These are phyloP conservation scores for Aix galericulata DNA, from an alignment of 2,113 vertebrate genomes.

Conservation along the genomic window DNA sequence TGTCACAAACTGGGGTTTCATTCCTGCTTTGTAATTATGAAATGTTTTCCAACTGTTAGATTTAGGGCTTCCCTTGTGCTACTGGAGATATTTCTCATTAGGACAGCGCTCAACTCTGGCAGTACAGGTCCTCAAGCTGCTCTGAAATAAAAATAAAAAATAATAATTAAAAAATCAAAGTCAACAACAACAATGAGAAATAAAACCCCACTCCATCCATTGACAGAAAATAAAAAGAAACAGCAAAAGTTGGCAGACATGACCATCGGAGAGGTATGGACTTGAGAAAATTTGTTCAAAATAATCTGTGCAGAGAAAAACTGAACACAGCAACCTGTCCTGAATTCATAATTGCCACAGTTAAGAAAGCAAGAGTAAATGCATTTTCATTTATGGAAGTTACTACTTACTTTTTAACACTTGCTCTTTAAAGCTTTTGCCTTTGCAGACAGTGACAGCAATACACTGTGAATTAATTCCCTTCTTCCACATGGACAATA, in stretches of 20 bases:
- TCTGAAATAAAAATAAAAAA: not conserved
- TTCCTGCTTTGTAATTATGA: not conserved
- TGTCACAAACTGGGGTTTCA: not conserved
- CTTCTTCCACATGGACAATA: not conserved
- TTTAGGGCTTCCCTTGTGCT: not conserved
- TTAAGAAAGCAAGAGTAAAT: conserved; percentile 6
- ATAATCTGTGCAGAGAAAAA: not conserved
- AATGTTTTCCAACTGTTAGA: not conserved
- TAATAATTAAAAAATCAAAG: not conserved
- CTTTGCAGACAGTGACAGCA: not conserved
- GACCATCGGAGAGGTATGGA: not conserved
- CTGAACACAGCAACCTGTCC: not conserved
- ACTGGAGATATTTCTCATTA: not conserved
- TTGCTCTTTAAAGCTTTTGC: not conserved
- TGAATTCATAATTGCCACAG: not conserved
- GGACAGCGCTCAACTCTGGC: not conserved
- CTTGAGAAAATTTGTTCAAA: not conserved
- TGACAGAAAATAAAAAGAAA: not conserved
- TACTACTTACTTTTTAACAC: not conserved
- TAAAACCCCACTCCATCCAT: fast-evolving
- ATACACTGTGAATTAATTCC: not conserved
- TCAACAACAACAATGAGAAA: not conserved
- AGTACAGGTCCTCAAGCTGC: not conserved
- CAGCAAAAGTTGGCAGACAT: not conserved
- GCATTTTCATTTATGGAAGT: not conserved